Evolutionary conservation across 1,140 invertebrate genomes (phyloP).

Genomic region (Brachionus asplanchnoidis): DNA sequence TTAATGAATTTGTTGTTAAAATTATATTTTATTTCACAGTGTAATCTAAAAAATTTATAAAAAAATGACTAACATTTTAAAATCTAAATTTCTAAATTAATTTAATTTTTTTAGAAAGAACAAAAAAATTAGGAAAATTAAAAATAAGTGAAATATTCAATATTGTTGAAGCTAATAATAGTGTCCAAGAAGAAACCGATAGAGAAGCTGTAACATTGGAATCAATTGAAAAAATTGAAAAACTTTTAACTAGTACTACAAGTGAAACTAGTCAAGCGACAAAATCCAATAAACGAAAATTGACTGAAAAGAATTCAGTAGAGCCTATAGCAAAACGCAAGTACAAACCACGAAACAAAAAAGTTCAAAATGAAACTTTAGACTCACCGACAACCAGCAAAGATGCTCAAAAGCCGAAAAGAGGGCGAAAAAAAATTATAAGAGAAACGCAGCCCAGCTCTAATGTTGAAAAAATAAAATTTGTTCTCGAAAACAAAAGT

Average conservation of each 20-base stretch:
- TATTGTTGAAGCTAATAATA: background rate
- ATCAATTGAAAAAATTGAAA: background rate
- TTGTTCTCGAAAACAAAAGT: background rate
- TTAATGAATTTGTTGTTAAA: too few relatives aligned
- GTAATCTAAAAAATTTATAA: too few relatives aligned
- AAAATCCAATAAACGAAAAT: background rate
- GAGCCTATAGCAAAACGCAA: background rate
- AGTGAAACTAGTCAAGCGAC: background rate
- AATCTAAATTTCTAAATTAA: background rate
- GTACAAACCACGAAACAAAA: background rate
- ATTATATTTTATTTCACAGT: too few relatives aligned
- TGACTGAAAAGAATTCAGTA: background rate
- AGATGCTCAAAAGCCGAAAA: background rate
- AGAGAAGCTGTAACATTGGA: background rate
- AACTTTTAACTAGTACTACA: background rate
- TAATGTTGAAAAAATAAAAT: background rate
- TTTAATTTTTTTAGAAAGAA: background rate
- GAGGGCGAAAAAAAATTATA: background rate
- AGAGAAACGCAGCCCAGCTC: background rate
- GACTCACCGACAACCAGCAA: background rate
- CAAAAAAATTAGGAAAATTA: background rate
- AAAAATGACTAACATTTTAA: too few relatives aligned
- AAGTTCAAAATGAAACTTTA: background rate
- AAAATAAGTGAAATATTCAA: background rate
- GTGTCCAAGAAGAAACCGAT: background rate